Evolutionary conservation across 2,797 vertebrate species (phyloP).

Genomic region (Ara ararauna): DNA sequence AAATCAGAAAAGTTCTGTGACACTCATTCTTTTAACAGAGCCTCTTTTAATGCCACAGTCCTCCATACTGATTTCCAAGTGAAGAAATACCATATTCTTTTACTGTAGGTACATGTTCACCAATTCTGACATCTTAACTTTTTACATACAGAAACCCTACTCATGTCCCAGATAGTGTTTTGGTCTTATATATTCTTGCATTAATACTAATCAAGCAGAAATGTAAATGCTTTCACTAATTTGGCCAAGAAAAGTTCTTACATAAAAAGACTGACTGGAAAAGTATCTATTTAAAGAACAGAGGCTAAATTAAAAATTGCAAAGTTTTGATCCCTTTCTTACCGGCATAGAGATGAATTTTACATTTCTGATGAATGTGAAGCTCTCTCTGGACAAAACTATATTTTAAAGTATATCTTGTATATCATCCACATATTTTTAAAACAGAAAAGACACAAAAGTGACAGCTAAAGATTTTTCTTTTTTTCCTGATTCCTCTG

Average conservation of each 20-base stretch:
- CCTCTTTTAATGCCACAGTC: background rate
- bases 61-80: background rate
- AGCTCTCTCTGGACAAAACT: slow-evolving; percentile 22
- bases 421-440: background rate
- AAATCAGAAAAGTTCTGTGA: background rate
- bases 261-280: background rate
- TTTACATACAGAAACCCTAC: background rate
- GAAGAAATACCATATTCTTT: background rate
- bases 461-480: background rate
- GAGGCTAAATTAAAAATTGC: background rate
- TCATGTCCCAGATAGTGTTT: background rate
- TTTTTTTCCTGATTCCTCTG: slow-evolving; percentile 3
- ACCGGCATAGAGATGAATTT: background rate
- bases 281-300: background rate
- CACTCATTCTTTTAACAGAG: background rate
- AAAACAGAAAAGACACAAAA: slow-evolving; percentile 40
- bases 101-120: background rate
- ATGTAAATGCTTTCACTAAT: background rate
- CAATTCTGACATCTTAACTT: background rate
- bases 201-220: background rate
- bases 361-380: slow-evolving; percentile 3
- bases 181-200: background rate
- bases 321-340: background rate
- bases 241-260: background rate
- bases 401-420: background rate